Evolutionary conservation across 2,888 invertebrate genomes (phyloP), one percentile per base, ranked within the genome.

Genomic region (Yponomeuta sedellus): DNA sequence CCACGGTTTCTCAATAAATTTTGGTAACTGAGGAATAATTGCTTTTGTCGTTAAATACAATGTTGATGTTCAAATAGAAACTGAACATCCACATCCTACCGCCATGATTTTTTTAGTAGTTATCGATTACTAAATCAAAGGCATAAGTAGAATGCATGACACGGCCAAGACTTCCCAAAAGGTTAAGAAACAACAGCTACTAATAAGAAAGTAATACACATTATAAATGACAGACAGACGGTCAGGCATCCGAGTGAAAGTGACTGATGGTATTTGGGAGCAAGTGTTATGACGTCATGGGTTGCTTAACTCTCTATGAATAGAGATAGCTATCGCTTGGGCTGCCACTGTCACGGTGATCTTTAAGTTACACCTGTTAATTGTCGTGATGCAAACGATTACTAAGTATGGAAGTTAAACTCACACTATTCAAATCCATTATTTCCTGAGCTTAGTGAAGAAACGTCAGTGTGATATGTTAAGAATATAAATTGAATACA

Each of bases 191-290:
- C 16, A 25, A 2, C 28, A 2, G 25, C 19, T 40, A 34, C 34
- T 61, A 34, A 63, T 63, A 63, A 63, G 63, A 63, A 63, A 63
- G 63, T 63, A 40, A 63, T 63, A 63, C 63, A 40, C 39, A 40
- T 63, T 28, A 61, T 10, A 39, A 39, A 63, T 25, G 71, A 73
- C 72, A 71, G 73, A 74, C 77, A 71, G 73, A 74, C 77, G 73
- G 77, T 74, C 77, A 78, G 79, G 77, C 81, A 77, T 74, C 79
- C 77, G 71, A 86, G 89, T 89, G 89, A 89, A 89, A 89, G 89
- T 89, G 85, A 85, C 77, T 73, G 80, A 78, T 80, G 80, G 77
- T 80, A 80, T 88, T 88, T 83, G 81, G 85, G 81, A 83, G 80
- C 83, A 79, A 74, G 77, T 76, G 72, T 72, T 70, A 75, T 85